These are phyloP conservation scores for Dendrolimus pini DNA, from an alignment of 2,888 invertebrate species.

Conservation along the genomic window DNA sequence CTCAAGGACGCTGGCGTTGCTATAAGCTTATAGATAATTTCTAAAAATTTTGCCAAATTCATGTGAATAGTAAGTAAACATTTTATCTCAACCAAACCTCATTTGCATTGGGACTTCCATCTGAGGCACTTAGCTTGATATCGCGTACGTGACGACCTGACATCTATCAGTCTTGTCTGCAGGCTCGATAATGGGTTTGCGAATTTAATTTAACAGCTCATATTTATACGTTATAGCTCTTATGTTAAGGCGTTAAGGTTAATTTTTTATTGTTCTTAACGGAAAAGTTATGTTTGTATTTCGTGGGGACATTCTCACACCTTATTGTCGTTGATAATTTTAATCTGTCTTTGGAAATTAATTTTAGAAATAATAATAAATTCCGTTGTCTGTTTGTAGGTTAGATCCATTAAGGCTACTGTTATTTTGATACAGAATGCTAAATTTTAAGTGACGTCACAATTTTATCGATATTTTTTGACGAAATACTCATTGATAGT, in stretches of 20 bases:
- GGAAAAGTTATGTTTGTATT: conserved; percentile 6
- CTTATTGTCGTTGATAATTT: conserved; percentile 25
- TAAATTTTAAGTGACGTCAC: neutral
- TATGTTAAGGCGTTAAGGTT: neutral
- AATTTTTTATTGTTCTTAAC: neutral
- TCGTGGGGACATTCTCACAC: conserved; percentile 24
- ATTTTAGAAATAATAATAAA: conserved; percentile 5
- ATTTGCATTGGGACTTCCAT: conserved; percentile 49
- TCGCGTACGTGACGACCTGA: conserved; percentile 38
- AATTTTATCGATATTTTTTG: too few relatives aligned
- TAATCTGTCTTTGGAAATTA: conserved; percentile 17
- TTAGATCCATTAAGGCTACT: neutral
- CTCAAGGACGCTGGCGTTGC: too few relatives aligned
- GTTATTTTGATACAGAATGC: neutral
- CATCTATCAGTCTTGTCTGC: conserved; percentile 52
- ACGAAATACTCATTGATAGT: too few relatives aligned
- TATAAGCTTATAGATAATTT: too few relatives aligned
- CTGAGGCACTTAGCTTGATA: conserved; percentile 54
- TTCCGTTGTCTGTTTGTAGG: neutral
- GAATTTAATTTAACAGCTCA: conserved; percentile 9
- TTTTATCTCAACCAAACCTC: conserved; percentile 26
- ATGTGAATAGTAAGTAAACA: conserved; percentile 1
- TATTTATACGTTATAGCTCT: conserved; percentile 2
- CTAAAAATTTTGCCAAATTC: too few relatives aligned
- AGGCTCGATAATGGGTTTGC: conserved; percentile 28